Conservation (phyloP, 1,140 invertebrate species). For the Habropoda laboriosa region DNA sequence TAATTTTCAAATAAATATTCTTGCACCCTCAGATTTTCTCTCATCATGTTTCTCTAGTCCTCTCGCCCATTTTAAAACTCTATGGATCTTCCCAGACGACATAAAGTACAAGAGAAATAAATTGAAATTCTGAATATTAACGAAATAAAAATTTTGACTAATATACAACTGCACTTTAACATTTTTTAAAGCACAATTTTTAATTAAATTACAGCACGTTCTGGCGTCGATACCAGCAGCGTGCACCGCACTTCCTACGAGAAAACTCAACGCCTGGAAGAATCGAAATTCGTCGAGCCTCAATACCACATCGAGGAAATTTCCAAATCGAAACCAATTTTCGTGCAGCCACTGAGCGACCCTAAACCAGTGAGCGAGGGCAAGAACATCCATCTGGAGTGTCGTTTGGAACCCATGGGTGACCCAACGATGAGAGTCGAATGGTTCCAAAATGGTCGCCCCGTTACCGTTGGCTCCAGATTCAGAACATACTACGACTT, state of each 20-base stretch:
- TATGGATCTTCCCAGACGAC: no score
- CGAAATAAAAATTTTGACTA: background rate
- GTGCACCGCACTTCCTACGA: slow-evolving; percentile 93
- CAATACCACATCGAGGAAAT: slow-evolving; percentile 96
- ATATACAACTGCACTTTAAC: slow-evolving; percentile 27
- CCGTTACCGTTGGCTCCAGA: slow-evolving; percentile 93
- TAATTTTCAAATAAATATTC: no score
- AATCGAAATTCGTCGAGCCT: slow-evolving; percentile 91
- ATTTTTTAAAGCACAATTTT: slow-evolving; percentile 48
- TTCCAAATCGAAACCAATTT: slow-evolving; percentile 95
- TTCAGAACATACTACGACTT: slow-evolving; percentile 98
- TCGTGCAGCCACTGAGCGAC: slow-evolving; percentile 91
- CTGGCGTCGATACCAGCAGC: slow-evolving; percentile 92
- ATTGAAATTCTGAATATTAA: no score
- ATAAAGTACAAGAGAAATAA: no score
- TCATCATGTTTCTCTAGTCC: no score
- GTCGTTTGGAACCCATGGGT: slow-evolving; percentile 94
- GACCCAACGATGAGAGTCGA: slow-evolving; percentile 98
- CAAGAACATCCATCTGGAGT: slow-evolving; percentile 95
- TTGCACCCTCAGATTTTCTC: no score
- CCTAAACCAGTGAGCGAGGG: slow-evolving; percentile 93
- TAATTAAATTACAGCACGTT: slow-evolving; percentile 86
- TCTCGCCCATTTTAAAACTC: no score
- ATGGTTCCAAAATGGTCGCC: slow-evolving; percentile 96
- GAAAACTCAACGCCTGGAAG: slow-evolving; percentile 94